Percentiles rank a stretch among this genome's conserved stretches.
Evolutionary conservation across 1,140 invertebrate genomes (phyloP).

Genomic region (Planococcus citri): DNA sequence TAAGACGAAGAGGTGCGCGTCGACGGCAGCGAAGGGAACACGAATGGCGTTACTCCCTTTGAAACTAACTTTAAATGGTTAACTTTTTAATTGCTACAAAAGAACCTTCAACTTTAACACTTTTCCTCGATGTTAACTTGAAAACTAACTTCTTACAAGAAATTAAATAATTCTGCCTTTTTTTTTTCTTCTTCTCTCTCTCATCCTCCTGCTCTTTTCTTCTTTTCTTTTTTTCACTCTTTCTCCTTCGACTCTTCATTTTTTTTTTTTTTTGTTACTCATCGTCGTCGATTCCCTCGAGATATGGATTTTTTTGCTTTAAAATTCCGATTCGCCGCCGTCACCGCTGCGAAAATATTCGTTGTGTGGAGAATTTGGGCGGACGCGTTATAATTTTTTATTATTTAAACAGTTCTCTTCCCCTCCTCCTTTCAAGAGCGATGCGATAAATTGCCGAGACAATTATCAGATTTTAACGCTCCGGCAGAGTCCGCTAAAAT

Average conservation of each 20-base stretch:
- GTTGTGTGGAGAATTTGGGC: background rate
- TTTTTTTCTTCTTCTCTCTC: no score
- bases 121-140: slow-evolving; percentile 3
- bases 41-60: slow-evolving; percentile 13
- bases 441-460: no score
- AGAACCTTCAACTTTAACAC: slow-evolving; percentile 6
- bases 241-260: background rate
- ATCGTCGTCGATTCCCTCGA: background rate
- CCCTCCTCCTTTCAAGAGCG: no score
- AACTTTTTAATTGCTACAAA: slow-evolving; percentile 8
- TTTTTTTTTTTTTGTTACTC: background rate
- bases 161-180: slow-evolving; percentile 1
- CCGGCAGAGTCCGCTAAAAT: no score
- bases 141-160: slow-evolving; percentile 4
- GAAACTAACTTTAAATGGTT: slow-evolving; percentile 7
- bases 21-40: background rate
- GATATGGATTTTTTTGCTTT: background rate
- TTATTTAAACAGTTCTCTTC: no score
- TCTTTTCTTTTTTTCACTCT: background rate
- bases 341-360: no score
- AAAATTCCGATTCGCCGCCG: no score
- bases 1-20: background rate
- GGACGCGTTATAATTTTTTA: no score
- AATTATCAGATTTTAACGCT: no score
- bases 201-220: background rate